Conservation (phyloP, 2,797 vertebrate species). For the Arnoldichthys spilopterus region DNA sequence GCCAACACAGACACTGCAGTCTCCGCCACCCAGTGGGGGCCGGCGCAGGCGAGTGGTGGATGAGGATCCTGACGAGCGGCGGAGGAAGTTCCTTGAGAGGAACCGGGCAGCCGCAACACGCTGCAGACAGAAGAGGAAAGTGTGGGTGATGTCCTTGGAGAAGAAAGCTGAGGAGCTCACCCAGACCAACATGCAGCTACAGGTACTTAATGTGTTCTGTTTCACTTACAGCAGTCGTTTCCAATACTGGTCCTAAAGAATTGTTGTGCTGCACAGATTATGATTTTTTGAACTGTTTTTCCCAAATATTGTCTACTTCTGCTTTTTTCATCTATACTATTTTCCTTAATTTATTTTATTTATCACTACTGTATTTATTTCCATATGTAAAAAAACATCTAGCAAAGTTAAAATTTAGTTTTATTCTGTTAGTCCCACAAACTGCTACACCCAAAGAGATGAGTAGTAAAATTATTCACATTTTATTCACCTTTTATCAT, state of each 20-base stretch:
- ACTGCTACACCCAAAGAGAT: no score
- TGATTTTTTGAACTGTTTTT: no score
- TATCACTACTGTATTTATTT: no score
- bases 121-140: conserved; percentile 99
- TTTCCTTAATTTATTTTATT: no score
- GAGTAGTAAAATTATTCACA: no score
- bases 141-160: conserved; percentile 99
- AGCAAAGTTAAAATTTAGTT: no score
- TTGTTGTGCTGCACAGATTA: no score
- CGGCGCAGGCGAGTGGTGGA: conserved; percentile 94
- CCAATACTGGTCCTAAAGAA: not conserved
- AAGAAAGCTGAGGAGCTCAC: conserved; percentile 99
- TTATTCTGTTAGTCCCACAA: no score
- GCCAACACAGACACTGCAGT: conserved; percentile 94
- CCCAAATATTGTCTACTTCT: not conserved
- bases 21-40: conserved; percentile 89
- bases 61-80: conserved; percentile 95
- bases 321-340: not conserved
- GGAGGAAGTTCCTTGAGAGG: conserved; percentile 97
- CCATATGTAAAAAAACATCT: no score
- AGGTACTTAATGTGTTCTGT: conserved; percentile 78
- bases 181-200: conserved; percentile 99
- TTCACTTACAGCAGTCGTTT: not conserved
- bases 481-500: no score
- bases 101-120: conserved; percentile 96